These are phyloP conservation scores for Tanytarsus gracilentus DNA, from an alignment of 2,888 invertebrate genomes.

Conservation along the genomic window DNA sequence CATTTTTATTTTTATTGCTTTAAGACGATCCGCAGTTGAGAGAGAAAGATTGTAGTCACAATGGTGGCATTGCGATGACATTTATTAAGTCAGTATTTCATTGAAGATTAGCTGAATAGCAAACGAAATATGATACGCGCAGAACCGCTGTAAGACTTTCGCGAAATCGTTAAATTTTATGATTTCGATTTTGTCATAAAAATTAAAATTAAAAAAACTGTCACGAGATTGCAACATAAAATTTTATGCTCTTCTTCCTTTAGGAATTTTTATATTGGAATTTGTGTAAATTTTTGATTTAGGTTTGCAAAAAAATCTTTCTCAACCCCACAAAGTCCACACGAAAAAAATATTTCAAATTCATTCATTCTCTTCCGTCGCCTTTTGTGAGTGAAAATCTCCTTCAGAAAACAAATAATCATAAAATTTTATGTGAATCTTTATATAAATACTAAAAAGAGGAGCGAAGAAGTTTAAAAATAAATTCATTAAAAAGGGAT, in stretches of 20 bases:
- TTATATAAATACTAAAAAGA: too few species aligned
- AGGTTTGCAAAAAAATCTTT: too few species aligned
- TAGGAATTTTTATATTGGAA: not conserved
- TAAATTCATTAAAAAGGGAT: constrained; percentile 21
- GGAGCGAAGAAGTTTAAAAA: too few species aligned
- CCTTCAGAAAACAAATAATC: constrained; percentile 8
- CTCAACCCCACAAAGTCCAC: too few species aligned
- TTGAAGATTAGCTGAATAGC: not conserved
- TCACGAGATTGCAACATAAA: not conserved
- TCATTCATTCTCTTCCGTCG: not conserved
- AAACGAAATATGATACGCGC: not conserved
- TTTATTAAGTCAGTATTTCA: not conserved
- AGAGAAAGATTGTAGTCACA: too few species aligned
- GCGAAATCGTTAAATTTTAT: constrained; percentile 13
- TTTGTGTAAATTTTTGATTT: not conserved
- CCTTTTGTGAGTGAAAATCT: not conserved
- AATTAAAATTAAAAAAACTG: constrained; percentile 13
- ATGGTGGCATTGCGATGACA: too few species aligned
- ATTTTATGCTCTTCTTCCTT: not conserved
- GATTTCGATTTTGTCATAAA: constrained; percentile 7
- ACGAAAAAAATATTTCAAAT: not conserved
- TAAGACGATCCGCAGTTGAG: too few species aligned
- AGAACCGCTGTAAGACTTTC: not conserved
- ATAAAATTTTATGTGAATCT: constrained; percentile 11
- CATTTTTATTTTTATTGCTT: too few species aligned